Evolutionary conservation across 2,888 invertebrate genomes (phyloP).

Genomic region (Acleris holmiana): DNA sequence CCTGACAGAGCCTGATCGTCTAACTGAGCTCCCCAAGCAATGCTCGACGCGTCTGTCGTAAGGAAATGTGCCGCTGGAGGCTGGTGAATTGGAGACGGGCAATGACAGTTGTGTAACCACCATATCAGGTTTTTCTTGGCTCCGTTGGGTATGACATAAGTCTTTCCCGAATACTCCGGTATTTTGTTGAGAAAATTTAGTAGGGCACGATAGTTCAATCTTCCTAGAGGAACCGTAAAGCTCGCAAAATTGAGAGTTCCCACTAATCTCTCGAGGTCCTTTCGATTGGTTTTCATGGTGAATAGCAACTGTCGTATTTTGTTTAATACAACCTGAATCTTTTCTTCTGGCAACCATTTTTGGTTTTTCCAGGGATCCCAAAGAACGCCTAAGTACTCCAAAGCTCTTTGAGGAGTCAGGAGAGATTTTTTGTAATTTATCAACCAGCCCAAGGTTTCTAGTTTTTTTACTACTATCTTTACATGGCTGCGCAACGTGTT

Average conservation of each 20-base stretch:
- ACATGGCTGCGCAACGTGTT: conserved; percentile 24
- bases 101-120: conserved; percentile 2
- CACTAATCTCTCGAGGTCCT: conserved; percentile 24
- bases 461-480: conserved; percentile 3
- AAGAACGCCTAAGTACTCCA: conserved; percentile 19
- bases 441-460: too few species aligned
- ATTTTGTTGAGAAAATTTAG: conserved; percentile 6
- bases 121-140: neutral
- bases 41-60: conserved; percentile 39
- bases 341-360: conserved; percentile 14
- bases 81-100: conserved; percentile 6
- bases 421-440: too few species aligned
- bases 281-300: conserved; percentile 14
- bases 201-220: conserved; percentile 2
- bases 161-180: neutral
- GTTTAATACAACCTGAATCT: conserved; percentile 8
- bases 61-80: conserved; percentile 27
- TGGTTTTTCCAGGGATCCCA: conserved; percentile 29
- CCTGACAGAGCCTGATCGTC: conserved; percentile 4
- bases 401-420: conserved; percentile 29
- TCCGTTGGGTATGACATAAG: neutral
- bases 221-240: conserved; percentile 12
- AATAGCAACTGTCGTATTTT: conserved; percentile 22
- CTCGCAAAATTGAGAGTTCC: conserved; percentile 30
- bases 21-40: conserved; percentile 23